phyloP scores from a whole-genome alignment of 2,888 invertebrate species.

The Didymodactylos carnosus region DNA sequence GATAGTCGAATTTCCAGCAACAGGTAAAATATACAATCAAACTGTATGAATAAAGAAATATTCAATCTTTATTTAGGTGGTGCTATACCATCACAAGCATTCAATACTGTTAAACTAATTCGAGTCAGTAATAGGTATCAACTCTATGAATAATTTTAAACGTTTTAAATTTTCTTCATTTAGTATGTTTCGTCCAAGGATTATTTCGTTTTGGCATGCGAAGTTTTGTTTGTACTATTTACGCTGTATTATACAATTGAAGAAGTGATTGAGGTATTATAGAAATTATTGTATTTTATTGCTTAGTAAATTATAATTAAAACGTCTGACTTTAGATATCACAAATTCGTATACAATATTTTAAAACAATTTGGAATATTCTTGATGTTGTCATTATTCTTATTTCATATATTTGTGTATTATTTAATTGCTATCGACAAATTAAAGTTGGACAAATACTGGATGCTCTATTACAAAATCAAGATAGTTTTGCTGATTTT shows the following conservation, averaged over 20 bases:
- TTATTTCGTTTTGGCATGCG: constrained; percentile 13
- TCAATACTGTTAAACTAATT: constrained; percentile 44
- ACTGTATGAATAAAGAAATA: too few relatives aligned
- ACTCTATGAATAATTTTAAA: too few relatives aligned
- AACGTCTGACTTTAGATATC: constrained; percentile 20
- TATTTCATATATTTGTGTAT: constrained; percentile 31
- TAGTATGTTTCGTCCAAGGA: constrained; percentile 12
- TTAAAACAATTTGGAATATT: constrained; percentile 42
- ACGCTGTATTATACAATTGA: constrained; percentile 13
- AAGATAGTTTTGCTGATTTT: constrained; percentile 38
- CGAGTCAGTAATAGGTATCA: constrained; percentile 24
- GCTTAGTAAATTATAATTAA: too few relatives aligned
- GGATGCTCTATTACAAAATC: constrained; percentile 22
- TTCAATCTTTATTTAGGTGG: too few relatives aligned
- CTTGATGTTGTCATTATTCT: constrained; percentile 41
- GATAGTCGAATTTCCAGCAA: constrained; percentile 16
- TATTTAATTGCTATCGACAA: constrained; percentile 30
- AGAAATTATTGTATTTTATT: too few relatives aligned
- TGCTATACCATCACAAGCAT: constrained; percentile 42
- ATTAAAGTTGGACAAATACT: constrained; percentile 28
- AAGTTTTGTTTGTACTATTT: constrained; percentile 5
- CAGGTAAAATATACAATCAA: too few relatives aligned
- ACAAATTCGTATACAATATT: constrained; percentile 27
- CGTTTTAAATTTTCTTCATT: not conserved
- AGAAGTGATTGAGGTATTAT: constrained; percentile 3